Percentiles rank a stretch among this genome's conserved stretches.
These are phyloP conservation scores for Trypoxylon attenuatum DNA, from an alignment of 2,888 invertebrate species.

Conservation along the genomic window DNA sequence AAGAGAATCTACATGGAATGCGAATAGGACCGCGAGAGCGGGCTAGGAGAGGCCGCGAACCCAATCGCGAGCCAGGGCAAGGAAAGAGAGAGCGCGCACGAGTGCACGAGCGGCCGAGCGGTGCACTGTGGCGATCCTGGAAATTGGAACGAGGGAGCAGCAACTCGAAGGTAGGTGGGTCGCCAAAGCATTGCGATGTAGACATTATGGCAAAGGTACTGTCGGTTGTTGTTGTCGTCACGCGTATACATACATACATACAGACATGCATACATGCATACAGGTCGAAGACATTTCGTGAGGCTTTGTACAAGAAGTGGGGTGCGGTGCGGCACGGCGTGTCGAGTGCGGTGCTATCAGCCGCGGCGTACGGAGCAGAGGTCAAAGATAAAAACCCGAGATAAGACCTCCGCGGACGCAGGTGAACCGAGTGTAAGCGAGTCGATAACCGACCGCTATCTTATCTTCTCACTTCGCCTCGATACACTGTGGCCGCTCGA, in stretches of 20 bases:
- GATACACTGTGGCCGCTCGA: slow-evolving; percentile 52
- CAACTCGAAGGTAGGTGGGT: slow-evolving; percentile 32
- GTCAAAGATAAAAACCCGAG: slow-evolving; percentile 70
- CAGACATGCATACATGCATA: no score
- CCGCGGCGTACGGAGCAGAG: slow-evolving; percentile 65
- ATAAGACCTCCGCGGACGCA: slow-evolving; percentile 66
- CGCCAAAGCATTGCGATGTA: slow-evolving; percentile 51
- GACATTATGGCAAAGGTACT: slow-evolving; percentile 53
- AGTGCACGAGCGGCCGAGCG: slow-evolving; percentile 11
- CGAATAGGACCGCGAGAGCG: slow-evolving; percentile 39
- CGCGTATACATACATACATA: no score
- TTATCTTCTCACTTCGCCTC: slow-evolving; percentile 61
- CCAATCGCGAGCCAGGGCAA: background rate
- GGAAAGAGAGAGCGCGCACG: slow-evolving; percentile 17
- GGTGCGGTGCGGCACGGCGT: background rate
- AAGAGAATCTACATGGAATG: slow-evolving; percentile 40
- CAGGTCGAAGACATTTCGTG: slow-evolving; percentile 41
- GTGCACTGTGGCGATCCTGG: slow-evolving; percentile 48
- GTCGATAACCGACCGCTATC: slow-evolving; percentile 68
- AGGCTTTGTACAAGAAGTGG: background rate
- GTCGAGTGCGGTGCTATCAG: slow-evolving; percentile 48
- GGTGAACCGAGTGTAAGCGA: slow-evolving; percentile 69
- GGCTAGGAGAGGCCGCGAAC: slow-evolving; percentile 16
- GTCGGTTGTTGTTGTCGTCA: slow-evolving; percentile 40
- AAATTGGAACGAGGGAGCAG: slow-evolving; percentile 52